A percentile compares a stretch with the other conserved stretches of the same genome.
Evolutionary conservation across 35 echinoderm and acorn worm species (phyloP).

Genomic region (Lytechinus variegatus): DNA sequence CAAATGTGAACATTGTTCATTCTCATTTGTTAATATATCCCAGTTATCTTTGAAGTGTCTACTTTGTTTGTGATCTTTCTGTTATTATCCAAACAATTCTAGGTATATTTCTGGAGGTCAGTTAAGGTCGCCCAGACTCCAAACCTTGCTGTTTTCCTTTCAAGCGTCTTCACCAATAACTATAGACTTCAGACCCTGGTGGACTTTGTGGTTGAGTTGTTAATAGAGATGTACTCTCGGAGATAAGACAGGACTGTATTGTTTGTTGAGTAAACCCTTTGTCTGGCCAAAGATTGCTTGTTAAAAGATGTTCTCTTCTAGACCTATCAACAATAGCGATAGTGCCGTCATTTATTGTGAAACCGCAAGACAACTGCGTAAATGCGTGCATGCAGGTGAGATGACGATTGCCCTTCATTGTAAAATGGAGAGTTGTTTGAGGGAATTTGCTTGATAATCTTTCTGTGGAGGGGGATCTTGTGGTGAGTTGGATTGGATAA

Average conservation of each 20-base stretch:
- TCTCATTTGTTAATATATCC: background rate
- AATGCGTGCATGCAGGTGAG: background rate
- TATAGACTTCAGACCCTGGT: background rate
- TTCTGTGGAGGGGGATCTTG: background rate
- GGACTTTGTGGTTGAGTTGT: background rate
- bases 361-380: background rate
- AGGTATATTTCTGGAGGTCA: background rate
- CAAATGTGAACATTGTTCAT: background rate
- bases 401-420: background rate
- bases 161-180: background rate
- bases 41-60: background rate
- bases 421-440: background rate
- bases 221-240: background rate
- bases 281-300: conserved; percentile 8
- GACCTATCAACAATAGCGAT: background rate
- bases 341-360: background rate
- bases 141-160: background rate
- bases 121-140: background rate
- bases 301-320: background rate
- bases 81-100: background rate
- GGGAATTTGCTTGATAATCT: background rate
- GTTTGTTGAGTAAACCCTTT: background rate
- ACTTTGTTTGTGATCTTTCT: background rate
- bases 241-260: background rate
- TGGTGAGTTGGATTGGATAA: background rate